A percentile compares a stretch with the other conserved stretches of the same genome.
These are phyloP conservation scores for Oopsacas minuta DNA, from an alignment of 37 sponge, comb jelly and placozoan species.

Conservation along the genomic window DNA sequence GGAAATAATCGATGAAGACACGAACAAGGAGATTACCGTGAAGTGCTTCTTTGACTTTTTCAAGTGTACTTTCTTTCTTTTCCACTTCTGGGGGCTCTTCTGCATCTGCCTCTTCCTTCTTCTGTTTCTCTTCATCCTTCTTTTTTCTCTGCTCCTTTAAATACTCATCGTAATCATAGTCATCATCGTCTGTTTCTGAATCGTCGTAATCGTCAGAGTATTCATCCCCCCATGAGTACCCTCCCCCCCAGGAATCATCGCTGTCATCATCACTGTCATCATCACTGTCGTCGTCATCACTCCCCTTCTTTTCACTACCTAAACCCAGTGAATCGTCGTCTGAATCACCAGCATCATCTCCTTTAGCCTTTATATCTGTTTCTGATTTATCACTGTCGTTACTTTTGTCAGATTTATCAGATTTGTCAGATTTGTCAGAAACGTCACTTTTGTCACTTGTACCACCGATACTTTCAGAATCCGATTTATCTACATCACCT, in stretches of 20 bases:
- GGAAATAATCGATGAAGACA: neutral
- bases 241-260: neutral
- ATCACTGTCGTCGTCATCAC: neutral
- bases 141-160: conserved; percentile 17
- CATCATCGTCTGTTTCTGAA: neutral
- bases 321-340: neutral
- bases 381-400: neutral
- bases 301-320: neutral
- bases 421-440: neutral
- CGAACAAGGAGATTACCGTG: neutral
- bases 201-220: neutral
- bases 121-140: neutral
- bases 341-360: neutral
- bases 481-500: neutral
- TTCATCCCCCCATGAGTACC: neutral
- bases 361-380: neutral
- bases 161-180: neutral
- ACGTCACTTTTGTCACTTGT: neutral
- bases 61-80: neutral
- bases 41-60: neutral
- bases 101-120: neutral
- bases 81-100: neutral
- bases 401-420: conserved; percentile 7
- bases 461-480: neutral
- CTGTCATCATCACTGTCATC: neutral